Percentiles rank a stretch among this genome's conserved stretches.
These are phyloP conservation scores for Luscinia megarhynchos DNA, from an alignment of 2,797 vertebrate genomes.

Conservation along the genomic window DNA sequence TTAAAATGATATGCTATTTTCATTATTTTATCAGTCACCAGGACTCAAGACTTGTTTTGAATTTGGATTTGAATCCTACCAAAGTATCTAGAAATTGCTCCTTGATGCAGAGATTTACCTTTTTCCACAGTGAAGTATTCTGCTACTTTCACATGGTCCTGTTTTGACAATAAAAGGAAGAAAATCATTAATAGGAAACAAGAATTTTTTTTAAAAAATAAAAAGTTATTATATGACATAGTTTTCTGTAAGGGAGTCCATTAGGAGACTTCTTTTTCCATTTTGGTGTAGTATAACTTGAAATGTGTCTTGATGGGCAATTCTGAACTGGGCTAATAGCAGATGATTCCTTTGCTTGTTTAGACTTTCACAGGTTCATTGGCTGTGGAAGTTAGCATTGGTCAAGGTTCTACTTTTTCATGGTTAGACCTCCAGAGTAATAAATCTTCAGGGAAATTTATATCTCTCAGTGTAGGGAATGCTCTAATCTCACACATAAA, in stretches of 20 bases:
- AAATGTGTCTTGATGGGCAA: neutral
- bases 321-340: neutral
- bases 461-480: neutral
- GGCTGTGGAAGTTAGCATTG: neutral
- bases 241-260: neutral
- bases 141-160: neutral
- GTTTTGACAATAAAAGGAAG: neutral
- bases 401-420: neutral
- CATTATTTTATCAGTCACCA: neutral
- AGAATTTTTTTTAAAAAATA: neutral
- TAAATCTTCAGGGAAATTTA: neutral
- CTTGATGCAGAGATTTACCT: neutral
- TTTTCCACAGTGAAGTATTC: neutral
- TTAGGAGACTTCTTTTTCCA: neutral
- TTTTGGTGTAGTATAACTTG: neutral
- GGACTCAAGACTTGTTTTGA: neutral
- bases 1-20: neutral
- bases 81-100: neutral
- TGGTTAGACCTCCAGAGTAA: neutral
- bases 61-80: neutral
- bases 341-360: neutral
- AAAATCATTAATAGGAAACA: neutral
- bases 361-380: neutral
- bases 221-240: neutral
- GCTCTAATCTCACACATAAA: neutral